A percentile compares a stretch with the other conserved stretches of the same genome.
Evolutionary conservation across 2,113 vertebrate species (phyloP).

Genomic region (Nicator chloris): DNA sequence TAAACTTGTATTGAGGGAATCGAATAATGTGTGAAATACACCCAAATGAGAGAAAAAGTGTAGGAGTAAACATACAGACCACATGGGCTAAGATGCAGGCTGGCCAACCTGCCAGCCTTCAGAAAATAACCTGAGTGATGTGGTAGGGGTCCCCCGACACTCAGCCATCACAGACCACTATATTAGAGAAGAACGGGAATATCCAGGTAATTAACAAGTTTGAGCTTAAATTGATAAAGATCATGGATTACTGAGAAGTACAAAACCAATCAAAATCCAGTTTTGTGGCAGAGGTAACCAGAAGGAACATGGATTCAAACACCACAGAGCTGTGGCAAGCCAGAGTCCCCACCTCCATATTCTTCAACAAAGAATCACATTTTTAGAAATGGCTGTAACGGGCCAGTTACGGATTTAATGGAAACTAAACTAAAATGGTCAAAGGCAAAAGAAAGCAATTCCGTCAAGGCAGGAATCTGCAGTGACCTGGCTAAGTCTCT

Average conservation of each 20-base stretch:
- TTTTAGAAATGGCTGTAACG: background rate
- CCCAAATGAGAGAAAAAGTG: background rate
- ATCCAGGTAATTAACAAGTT: background rate
- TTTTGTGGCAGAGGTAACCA: background rate
- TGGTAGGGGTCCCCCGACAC: fast-evolving
- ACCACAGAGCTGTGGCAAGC: background rate
- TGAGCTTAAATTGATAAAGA: background rate
- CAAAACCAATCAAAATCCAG: background rate
- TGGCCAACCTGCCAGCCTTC: background rate
- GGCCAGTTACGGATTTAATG: background rate
- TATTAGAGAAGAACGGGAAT: background rate
- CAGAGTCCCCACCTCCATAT: background rate
- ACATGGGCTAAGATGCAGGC: background rate
- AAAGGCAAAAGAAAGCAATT: background rate
- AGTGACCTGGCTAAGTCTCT: background rate
- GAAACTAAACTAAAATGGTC: background rate
- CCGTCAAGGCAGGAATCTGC: background rate
- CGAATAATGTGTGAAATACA: background rate
- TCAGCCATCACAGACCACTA: background rate
- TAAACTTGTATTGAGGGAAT: background rate
- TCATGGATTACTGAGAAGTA: background rate
- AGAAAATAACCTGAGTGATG: background rate
- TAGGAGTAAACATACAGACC: background rate
- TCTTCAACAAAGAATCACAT: background rate
- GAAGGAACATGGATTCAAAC: background rate